phyloP scores from a whole-genome alignment of 1,140 invertebrate genomes.

The Diachasma alloeum region DNA sequence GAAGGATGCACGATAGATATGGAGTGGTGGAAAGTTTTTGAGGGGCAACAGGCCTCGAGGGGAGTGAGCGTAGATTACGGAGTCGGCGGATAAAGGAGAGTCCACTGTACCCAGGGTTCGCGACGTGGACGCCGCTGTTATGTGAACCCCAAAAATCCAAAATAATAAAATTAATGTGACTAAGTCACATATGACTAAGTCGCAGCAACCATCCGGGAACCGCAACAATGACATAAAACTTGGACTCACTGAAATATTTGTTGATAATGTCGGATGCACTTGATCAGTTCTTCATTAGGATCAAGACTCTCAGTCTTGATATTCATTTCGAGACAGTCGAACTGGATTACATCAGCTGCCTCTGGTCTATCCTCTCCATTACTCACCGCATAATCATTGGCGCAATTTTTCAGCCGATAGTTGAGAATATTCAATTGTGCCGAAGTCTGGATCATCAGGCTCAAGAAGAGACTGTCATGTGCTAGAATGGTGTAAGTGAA shows the following conservation, averaged over 20 bases:
- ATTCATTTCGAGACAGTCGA: background rate
- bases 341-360: background rate
- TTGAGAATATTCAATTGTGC: background rate
- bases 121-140: too few species aligned
- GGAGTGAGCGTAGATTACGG: too few species aligned
- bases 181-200: too few species aligned
- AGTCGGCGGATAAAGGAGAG: too few species aligned
- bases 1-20: too few species aligned
- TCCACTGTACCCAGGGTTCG: too few species aligned
- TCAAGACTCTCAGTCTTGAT: background rate
- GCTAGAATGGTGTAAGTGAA: background rate
- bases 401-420: background rate
- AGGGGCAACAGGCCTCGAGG: too few species aligned
- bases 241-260: background rate
- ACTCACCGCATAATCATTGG: background rate
- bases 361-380: background rate
- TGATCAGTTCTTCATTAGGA: background rate
- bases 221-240: too few species aligned
- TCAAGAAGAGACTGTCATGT: background rate
- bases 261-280: background rate
- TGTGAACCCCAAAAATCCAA: too few species aligned
- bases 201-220: too few species aligned
- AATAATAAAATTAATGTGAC: too few species aligned
- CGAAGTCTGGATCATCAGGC: background rate
- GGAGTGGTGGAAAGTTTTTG: too few species aligned